Conservation (phyloP, 2,888 invertebrate species). For the Calliopum simillimum region DNA sequence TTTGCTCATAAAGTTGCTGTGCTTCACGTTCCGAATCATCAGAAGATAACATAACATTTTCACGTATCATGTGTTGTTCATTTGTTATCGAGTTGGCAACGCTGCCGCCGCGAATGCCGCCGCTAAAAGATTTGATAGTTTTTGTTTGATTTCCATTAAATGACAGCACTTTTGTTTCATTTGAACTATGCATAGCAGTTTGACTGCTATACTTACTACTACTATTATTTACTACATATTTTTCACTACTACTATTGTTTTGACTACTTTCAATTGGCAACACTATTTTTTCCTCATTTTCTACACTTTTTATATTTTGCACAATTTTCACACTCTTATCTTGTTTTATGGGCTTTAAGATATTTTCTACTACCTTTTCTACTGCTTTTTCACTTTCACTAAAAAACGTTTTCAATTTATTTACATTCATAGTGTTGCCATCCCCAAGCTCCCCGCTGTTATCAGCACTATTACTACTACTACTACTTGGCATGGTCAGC, state of each 20-base stretch:
- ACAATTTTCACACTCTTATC: neutral
- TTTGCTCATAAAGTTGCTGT: conserved; percentile 64
- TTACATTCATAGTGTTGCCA: neutral
- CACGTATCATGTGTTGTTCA: conserved; percentile 55
- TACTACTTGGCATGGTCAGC: conserved; percentile 7
- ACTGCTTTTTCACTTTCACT: conserved; percentile 21
- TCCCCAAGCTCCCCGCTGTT: neutral
- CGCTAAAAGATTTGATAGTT: conserved; percentile 21
- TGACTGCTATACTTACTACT: conserved; percentile 37
- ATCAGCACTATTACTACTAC: conserved; percentile 11
- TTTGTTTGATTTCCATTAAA: conserved; percentile 23
- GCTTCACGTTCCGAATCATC: conserved; percentile 66
- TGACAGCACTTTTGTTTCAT: neutral
- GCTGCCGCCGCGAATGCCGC: too few species aligned
- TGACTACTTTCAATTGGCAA: conserved; percentile 22
- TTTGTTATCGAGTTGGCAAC: conserved; percentile 8
- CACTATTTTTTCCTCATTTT: conserved; percentile 42
- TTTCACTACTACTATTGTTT: conserved; percentile 21
- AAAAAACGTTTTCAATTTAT: conserved; percentile 18
- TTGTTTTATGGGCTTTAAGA: neutral
- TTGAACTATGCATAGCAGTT: neutral
- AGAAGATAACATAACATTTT: conserved; percentile 65
- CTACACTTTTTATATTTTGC: conserved; percentile 30
- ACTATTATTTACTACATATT: conserved; percentile 37
- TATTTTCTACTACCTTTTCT: conserved; percentile 5